phyloP scores from a whole-genome alignment of 2,113 vertebrate species.

The Sapajus apella region DNA sequence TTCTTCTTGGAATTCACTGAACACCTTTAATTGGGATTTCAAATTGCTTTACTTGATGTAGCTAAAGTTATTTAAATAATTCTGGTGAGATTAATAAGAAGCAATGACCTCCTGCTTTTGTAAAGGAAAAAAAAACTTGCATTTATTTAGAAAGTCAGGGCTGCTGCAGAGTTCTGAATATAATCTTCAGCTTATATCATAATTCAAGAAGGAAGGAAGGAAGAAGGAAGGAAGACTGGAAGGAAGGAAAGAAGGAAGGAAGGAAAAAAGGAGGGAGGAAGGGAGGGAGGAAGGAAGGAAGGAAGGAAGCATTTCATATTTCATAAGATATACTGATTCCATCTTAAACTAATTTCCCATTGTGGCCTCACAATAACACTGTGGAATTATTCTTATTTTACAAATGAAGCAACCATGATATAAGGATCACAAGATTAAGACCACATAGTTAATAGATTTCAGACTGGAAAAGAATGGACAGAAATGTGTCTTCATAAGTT shows the following conservation, averaged over 20 bases:
- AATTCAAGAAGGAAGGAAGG: neutral
- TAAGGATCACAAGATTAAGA: neutral
- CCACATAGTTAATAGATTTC: neutral
- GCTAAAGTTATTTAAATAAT: conserved; percentile 50
- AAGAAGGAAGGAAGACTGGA: accelerated
- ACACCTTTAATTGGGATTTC: conserved; percentile 14
- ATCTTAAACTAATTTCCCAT: neutral
- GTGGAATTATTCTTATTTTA: neutral
- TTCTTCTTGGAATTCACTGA: conserved; percentile 28
- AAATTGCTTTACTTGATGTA: conserved; percentile 19
- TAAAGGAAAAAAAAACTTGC: neutral
- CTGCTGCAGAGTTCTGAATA: neutral
- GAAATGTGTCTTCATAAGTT: neutral
- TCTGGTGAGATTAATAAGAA: conserved; percentile 38
- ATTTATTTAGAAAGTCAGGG: neutral
- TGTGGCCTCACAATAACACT: neutral
- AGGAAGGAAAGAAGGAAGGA: no score
- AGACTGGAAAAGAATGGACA: neutral
- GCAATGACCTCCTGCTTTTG: neutral
- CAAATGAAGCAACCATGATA: neutral
- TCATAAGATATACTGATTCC: neutral
- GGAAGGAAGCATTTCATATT: neutral
- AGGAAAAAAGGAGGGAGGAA: neutral
- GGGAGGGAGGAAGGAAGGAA: neutral
- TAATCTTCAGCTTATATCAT: neutral